These are phyloP conservation scores for Apodemus speciosus DNA, from an alignment of 2,113 vertebrate genomes.

Conservation along the genomic window DNA sequence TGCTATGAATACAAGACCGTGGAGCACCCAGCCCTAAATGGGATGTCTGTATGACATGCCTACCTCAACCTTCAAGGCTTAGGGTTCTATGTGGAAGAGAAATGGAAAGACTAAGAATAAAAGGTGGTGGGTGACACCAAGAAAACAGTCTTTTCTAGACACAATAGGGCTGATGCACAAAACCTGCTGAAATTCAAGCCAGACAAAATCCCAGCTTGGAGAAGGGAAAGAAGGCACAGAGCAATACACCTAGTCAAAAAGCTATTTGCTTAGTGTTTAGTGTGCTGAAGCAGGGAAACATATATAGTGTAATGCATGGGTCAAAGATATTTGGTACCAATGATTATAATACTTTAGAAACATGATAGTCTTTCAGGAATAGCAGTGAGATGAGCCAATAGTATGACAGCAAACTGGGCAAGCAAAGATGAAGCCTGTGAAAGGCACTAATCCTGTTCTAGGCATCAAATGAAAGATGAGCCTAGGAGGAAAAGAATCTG, in stretches of 20 bases:
- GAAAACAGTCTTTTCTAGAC: neutral
- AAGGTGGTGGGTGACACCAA: neutral
- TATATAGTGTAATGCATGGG: conserved; percentile 10
- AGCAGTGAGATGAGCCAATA: conserved; percentile 1
- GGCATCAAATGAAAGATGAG: neutral
- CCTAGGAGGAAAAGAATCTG: neutral
- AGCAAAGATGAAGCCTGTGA: conserved; percentile 44
- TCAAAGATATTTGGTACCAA: neutral
- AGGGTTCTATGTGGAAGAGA: neutral
- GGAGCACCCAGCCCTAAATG: neutral
- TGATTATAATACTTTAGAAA: conserved; percentile 31
- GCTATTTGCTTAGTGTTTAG: neutral
- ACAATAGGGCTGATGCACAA: neutral
- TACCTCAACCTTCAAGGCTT: neutral
- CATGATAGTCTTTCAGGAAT: neutral
- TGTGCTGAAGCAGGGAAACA: neutral
- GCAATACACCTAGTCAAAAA: neutral
- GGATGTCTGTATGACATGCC: neutral
- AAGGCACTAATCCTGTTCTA: neutral
- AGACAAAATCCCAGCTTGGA: neutral
- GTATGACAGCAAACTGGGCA: conserved; percentile 4
- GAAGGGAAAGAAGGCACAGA: neutral
- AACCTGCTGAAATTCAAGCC: neutral
- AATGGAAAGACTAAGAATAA: neutral
- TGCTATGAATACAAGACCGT: neutral